Evolutionary conservation across 2,888 invertebrate species (phyloP).

Genomic region (Azorinus chamasolen): DNA sequence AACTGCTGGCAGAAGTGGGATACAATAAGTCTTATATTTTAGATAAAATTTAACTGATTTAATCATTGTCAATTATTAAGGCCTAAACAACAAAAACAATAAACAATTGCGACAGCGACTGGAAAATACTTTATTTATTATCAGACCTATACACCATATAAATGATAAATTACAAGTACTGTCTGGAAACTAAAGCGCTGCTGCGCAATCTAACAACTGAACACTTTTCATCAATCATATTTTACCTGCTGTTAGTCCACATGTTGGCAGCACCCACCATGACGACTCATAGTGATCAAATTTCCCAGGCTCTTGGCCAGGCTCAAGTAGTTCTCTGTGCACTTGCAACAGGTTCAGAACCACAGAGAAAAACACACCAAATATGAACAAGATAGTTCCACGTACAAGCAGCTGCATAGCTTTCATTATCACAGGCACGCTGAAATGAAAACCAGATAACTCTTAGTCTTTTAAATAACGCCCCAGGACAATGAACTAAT

Average conservation of each 20-base stretch:
- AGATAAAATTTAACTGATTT: too few species aligned
- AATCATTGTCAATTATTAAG: too few species aligned
- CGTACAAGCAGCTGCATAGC: conserved; percentile 66
- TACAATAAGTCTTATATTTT: too few species aligned
- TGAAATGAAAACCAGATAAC: conserved; percentile 23
- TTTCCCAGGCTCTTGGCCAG: conserved; percentile 49
- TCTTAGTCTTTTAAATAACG: too few species aligned
- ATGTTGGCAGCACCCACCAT: conserved; percentile 86
- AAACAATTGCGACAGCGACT: too few species aligned
- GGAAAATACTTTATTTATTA: too few species aligned
- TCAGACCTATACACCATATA: too few species aligned
- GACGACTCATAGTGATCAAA: conserved; percentile 83
- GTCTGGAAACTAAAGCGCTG: too few species aligned
- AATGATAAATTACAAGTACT: too few species aligned
- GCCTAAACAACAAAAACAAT: too few species aligned
- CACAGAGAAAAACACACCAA: conserved; percentile 86
- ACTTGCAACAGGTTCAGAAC: conserved; percentile 86
- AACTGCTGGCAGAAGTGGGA: not conserved
- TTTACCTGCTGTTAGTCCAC: conserved; percentile 86
- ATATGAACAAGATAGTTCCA: conserved; percentile 82
- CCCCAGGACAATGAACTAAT: too few species aligned
- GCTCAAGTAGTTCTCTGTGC: conserved; percentile 81
- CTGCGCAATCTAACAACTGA: too few species aligned
- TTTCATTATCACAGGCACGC: conserved; percentile 62
- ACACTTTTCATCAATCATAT: not conserved